Conservation (phyloP, 2,888 invertebrate genomes). For the Zootermopsis nevadensis region DNA sequence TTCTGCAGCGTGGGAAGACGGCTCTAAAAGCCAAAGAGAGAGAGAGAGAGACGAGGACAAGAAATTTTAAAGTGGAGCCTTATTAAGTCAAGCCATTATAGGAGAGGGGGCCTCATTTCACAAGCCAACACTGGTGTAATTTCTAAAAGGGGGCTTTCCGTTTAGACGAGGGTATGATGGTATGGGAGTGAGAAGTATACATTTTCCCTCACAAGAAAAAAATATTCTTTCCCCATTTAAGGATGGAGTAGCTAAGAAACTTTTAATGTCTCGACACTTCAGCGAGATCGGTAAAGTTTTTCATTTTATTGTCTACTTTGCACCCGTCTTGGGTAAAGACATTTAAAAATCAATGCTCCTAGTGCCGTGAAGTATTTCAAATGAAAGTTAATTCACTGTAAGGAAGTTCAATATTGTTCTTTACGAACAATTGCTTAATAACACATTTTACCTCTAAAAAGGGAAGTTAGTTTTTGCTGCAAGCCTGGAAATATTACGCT, state of each 20-base stretch:
- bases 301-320: neutral
- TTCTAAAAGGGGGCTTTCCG: constrained; percentile 16
- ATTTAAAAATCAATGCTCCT: neutral
- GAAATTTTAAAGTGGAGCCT: constrained; percentile 13
- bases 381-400: neutral
- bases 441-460: neutral
- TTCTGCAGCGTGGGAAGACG: neutral
- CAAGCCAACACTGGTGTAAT: constrained; percentile 16
- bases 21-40: neutral
- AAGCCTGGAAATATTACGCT: too few species aligned
- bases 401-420: neutral
- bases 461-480: neutral
- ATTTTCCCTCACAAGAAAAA: constrained; percentile 7
- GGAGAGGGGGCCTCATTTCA: constrained; percentile 12
- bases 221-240: neutral
- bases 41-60: neutral
- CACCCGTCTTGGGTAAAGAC: neutral
- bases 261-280: constrained; percentile 6
- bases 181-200: neutral
- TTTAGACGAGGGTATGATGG: neutral
- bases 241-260: neutral
- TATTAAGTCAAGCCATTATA: constrained; percentile 16
- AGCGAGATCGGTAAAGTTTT: neutral
- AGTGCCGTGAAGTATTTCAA: neutral
- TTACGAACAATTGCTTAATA: neutral